Evolutionary conservation across 1,140 invertebrate species (phyloP), one percentile per base, ranked within the genome.

Genomic region (Drosophila prosaltans): DNA sequence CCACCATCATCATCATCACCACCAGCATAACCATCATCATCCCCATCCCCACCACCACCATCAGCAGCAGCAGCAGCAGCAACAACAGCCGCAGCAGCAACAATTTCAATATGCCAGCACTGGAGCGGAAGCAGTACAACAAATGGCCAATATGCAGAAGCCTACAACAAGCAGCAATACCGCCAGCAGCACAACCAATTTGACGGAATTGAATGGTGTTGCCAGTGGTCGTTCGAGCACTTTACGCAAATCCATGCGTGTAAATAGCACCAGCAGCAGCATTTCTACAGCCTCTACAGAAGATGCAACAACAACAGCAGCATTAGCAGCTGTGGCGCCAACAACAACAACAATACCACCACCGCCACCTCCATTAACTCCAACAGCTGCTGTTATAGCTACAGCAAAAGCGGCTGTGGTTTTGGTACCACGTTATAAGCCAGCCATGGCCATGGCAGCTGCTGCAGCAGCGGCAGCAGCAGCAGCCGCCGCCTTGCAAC

Each of bases 191-290:
- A 24, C 48, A 74, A 65, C 64, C 9, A 63, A 58, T 71, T 61
- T 63, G 21, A 54, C 58, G 55, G 74, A 67, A 32, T 67, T 54
- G n/a, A 92, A 79, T 75, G 77, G 78, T 6, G 16, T 51, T 67
- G 10, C 43, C 6, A 11, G 58, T 8, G 30, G 48, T 43, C 43
- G 78, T 26, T 28, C 71, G 9, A 71, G 39, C 48, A 72, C 78
- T 8, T 32, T 92, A 21, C 80, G 91, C 7, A 92, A 92, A 74
- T 92, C 91, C 16, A 84, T 83, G 62, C 78, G 91, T 0, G 91
- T 92, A 5, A 92, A 91, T 61, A 92, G 91, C 74, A 92, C 91
- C 48, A 91, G 91, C 70, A 92, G 91, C 68, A 92, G 80, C 69
- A 90, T 92, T 24, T 92, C 91, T 10, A 92, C 91, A 24, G 77